Evolutionary conservation across 2,888 invertebrate genomes (phyloP).

Genomic region (Merodon equestris): DNA sequence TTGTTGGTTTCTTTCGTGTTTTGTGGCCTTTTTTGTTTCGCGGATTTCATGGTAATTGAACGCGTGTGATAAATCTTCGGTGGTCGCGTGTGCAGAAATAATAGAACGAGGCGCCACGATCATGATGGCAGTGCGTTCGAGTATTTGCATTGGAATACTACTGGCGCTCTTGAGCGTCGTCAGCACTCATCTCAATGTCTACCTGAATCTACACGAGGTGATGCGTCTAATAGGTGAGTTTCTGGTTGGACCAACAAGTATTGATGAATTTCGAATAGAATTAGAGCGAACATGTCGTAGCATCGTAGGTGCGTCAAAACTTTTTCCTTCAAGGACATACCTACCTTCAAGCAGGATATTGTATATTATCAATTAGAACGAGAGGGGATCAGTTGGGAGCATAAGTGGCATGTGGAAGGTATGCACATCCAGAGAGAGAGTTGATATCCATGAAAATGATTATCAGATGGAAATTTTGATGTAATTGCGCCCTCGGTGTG

Average conservation of each 20-base stretch:
- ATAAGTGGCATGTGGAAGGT: conserved; percentile 5
- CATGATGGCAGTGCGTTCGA: conserved; percentile 65
- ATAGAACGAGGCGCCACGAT: too few species aligned
- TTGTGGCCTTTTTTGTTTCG: conserved; percentile 8
- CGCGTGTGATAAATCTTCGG: conserved; percentile 49
- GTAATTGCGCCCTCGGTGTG: conserved; percentile 55
- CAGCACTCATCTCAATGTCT: conserved; percentile 76
- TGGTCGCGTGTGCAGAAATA: conserved; percentile 53
- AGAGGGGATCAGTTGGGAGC: conserved; percentile 31
- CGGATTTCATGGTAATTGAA: conserved; percentile 51
- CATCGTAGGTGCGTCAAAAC: conserved; percentile 47
- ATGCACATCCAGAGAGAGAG: conserved; percentile 18
- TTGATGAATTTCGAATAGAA: conserved; percentile 50
- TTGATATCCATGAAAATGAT: conserved; percentile 54
- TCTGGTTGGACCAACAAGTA: not conserved
- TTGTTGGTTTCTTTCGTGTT: too few species aligned
- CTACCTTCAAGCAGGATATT: conserved; percentile 7
- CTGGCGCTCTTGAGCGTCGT: conserved; percentile 73
- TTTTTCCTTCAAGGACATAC: too few species aligned
- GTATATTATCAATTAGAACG: conserved; percentile 67
- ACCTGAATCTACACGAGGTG: conserved; percentile 77
- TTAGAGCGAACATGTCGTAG: conserved; percentile 45
- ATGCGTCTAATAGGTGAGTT: conserved; percentile 76
- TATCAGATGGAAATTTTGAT: conserved; percentile 63
- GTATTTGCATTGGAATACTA: conserved; percentile 75